These are phyloP conservation scores for Tenthredo notha DNA, from an alignment of 2,888 invertebrate genomes.

Conservation along the genomic window DNA sequence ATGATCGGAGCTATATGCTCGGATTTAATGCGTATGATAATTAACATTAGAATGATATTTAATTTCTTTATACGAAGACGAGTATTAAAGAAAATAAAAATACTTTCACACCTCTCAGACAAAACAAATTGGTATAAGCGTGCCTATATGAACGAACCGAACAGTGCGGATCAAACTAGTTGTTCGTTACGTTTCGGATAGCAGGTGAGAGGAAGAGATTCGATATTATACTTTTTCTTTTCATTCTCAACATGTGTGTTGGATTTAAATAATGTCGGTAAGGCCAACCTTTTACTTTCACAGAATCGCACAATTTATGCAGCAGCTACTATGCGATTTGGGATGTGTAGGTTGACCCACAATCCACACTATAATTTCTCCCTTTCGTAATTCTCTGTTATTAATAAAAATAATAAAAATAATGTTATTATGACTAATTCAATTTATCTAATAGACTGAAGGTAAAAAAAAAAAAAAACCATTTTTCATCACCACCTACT, in stretches of 20 bases:
- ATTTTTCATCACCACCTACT: not conserved
- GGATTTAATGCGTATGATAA: not conserved
- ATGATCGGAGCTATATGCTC: not conserved
- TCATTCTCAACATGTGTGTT: not conserved
- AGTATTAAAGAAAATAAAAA: slow-evolving; percentile 6
- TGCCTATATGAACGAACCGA: not conserved
- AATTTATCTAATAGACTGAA: not conserved
- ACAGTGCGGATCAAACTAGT: slow-evolving; percentile 25
- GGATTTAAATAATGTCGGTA: slow-evolving; percentile 3
- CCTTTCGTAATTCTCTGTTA: slow-evolving; percentile 11
- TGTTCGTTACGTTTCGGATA: slow-evolving; percentile 22
- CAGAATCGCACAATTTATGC: slow-evolving; percentile 20
- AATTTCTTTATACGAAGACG: slow-evolving; percentile 8
- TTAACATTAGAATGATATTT: slow-evolving; percentile 21
- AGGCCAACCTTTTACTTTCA: slow-evolving; percentile 18
- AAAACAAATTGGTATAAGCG: not conserved
- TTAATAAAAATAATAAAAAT: not conserved
- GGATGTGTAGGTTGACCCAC: not conserved
- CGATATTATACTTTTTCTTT: slow-evolving; percentile 28
- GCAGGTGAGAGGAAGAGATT: slow-evolving; percentile 47
- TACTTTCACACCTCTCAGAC: slow-evolving; percentile 31
- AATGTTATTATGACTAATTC: not conserved
- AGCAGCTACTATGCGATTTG: not conserved
- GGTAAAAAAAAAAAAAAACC: not conserved
- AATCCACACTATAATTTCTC: not conserved